Conservation (phyloP, 2,888 invertebrate genomes). For the Ectemnius lituratus region DNA sequence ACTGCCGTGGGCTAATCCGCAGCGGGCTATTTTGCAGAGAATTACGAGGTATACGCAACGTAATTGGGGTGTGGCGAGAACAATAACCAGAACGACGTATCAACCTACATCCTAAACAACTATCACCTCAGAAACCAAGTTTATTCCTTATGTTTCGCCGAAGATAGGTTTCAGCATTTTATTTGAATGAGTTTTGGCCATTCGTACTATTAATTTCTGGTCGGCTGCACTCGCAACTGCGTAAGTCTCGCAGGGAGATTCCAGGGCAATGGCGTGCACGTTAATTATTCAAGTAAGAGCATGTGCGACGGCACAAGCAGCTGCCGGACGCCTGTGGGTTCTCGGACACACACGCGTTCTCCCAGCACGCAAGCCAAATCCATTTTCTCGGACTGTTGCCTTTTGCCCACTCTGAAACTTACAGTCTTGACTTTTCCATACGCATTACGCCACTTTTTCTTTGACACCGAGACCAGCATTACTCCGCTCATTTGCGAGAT, state of each 20-base stretch:
- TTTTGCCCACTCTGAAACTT: not conserved
- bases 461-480: no score
- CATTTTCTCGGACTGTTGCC: slow-evolving; percentile 18
- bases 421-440: no score
- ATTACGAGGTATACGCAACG: slow-evolving; percentile 14
- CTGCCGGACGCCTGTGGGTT: slow-evolving; percentile 53
- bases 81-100: slow-evolving; percentile 19
- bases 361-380: slow-evolving; percentile 52
- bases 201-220: no score
- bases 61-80: slow-evolving; percentile 14
- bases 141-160: not conserved
- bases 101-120: not conserved
- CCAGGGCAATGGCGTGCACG: slow-evolving; percentile 12
- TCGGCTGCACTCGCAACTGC: not conserved
- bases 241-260: slow-evolving; percentile 21
- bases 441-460: no score
- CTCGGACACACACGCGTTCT: slow-evolving; percentile 58
- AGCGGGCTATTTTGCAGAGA: slow-evolving; percentile 5
- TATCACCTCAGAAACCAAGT: no score
- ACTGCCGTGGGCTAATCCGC: slow-evolving; percentile 19
- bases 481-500: no score
- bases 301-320: slow-evolving; percentile 54
- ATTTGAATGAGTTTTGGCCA: no score
- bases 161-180: slow-evolving; percentile 1
- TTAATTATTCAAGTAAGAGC: slow-evolving; percentile 67